phyloP scores from a whole-genome alignment of 2,888 invertebrate species.

The Agrotis exclamationis region DNA sequence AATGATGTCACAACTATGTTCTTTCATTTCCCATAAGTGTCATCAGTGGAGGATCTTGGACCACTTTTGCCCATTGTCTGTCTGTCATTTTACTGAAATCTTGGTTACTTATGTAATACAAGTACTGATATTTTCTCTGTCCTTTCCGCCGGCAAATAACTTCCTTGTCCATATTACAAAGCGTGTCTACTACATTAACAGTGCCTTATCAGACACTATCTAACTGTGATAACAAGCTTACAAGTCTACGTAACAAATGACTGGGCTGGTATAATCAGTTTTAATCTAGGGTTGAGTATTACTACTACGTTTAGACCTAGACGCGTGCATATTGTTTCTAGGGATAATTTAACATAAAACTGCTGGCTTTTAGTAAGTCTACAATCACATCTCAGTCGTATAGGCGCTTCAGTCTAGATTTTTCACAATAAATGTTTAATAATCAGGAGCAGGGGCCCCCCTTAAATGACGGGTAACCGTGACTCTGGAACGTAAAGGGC shows the following conservation, averaged over 20 bases:
- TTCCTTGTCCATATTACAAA: conserved; percentile 29
- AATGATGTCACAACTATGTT: too few relatives aligned
- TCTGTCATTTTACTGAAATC: too few relatives aligned
- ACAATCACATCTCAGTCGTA: too few relatives aligned
- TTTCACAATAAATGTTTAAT: too few relatives aligned
- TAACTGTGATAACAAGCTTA: conserved; percentile 44
- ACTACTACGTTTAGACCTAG: background rate
- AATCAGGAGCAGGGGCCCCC: too few relatives aligned
- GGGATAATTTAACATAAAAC: background rate
- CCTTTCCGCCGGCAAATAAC: background rate
- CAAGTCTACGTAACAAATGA: conserved; percentile 35
- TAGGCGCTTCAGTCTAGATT: too few relatives aligned
- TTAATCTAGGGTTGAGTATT: conserved; percentile 11
- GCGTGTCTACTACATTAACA: conserved; percentile 23
- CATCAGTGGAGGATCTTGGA: too few relatives aligned
- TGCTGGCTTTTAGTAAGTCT: too few relatives aligned
- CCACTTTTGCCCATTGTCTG: too few relatives aligned
- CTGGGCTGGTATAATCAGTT: conserved; percentile 19
- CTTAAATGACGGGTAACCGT: too few relatives aligned
- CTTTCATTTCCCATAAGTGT: too few relatives aligned
- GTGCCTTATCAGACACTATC: conserved; percentile 29
- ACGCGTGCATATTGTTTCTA: background rate
- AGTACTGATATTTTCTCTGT: background rate
- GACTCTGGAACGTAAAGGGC: too few relatives aligned
- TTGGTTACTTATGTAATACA: background rate